Conservation (phyloP, 2,888 invertebrate genomes). For the Lasius fuliginosus region DNA sequence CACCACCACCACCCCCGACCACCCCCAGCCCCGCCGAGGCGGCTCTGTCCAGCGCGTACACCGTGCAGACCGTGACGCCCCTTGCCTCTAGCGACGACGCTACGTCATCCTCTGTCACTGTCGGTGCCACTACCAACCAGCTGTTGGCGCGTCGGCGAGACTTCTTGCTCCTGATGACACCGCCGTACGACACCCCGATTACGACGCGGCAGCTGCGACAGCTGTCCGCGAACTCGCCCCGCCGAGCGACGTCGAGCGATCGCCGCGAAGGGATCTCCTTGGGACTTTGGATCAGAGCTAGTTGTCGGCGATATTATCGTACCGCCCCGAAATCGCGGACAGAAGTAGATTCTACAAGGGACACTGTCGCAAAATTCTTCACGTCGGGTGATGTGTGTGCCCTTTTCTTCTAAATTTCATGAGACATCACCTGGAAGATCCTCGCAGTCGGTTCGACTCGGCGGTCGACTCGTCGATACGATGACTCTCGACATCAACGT, state of each 20-base stretch:
- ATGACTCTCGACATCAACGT: neutral
- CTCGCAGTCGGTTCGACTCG: neutral
- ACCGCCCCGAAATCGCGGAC: neutral
- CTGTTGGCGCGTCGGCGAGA: slow-evolving; percentile 68
- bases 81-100: slow-evolving; percentile 84
- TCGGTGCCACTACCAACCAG: slow-evolving; percentile 64
- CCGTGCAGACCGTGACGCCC: slow-evolving; percentile 83
- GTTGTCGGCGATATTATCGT: neutral
- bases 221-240: slow-evolving; percentile 66
- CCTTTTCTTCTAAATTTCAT: neutral
- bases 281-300: neutral
- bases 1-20: slow-evolving; percentile 79
- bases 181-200: slow-evolving; percentile 60
- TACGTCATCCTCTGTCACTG: slow-evolving; percentile 79
- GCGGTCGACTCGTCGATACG: neutral
- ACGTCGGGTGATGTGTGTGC: neutral
- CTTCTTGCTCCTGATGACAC: slow-evolving; percentile 59
- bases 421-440: neutral
- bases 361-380: neutral
- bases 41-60: slow-evolving; percentile 86
- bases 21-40: slow-evolving; percentile 85
- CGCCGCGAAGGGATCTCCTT: neutral
- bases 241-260: slow-evolving; percentile 44
- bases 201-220: slow-evolving; percentile 72
- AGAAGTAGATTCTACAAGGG: neutral